Evolutionary conservation across 2,888 invertebrate species (phyloP).

Genomic region (Drosophila vallismaia): DNA sequence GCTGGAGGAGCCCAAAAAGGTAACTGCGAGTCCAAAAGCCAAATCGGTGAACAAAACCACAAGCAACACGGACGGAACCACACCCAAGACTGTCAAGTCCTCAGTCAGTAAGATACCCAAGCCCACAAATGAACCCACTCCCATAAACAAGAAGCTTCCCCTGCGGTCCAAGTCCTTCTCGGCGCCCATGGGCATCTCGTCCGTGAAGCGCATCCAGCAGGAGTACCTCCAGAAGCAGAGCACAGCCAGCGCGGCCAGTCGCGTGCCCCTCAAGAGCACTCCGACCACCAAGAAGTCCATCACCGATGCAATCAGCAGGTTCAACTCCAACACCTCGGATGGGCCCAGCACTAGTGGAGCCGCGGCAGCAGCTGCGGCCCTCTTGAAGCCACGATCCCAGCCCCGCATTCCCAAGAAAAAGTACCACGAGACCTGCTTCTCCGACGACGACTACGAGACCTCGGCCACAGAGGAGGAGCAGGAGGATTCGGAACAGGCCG

Average conservation of each 20-base stretch:
- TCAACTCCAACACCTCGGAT: slow-evolving; percentile 67
- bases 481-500: slow-evolving; percentile 32
- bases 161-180: slow-evolving; percentile 83
- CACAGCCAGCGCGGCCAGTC: slow-evolving; percentile 45
- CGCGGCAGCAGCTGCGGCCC: slow-evolving; percentile 47
- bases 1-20: slow-evolving; percentile 67
- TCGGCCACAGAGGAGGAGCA: slow-evolving; percentile 81
- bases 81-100: slow-evolving; percentile 45
- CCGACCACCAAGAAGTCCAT: slow-evolving; percentile 77
- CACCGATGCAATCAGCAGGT: slow-evolving; percentile 80
- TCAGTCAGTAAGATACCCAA: slow-evolving; percentile 73
- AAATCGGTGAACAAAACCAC: slow-evolving; percentile 17
- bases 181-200: slow-evolving; percentile 81
- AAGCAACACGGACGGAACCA: slow-evolving; percentile 27
- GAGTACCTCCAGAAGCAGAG: slow-evolving; percentile 78
- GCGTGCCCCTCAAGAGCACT: slow-evolving; percentile 70
- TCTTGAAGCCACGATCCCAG: slow-evolving; percentile 76
- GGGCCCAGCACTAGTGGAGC: slow-evolving; percentile 63
- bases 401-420: slow-evolving; percentile 84
- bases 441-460: slow-evolving; percentile 87
- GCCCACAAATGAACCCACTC: slow-evolving; percentile 58
- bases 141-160: slow-evolving; percentile 67
- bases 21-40: slow-evolving; percentile 43
- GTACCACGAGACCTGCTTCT: slow-evolving; percentile 87
- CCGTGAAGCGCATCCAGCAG: slow-evolving; percentile 82